phyloP scores from a whole-genome alignment of 2,888 invertebrate species.

The Plagiodera versicolora region DNA sequence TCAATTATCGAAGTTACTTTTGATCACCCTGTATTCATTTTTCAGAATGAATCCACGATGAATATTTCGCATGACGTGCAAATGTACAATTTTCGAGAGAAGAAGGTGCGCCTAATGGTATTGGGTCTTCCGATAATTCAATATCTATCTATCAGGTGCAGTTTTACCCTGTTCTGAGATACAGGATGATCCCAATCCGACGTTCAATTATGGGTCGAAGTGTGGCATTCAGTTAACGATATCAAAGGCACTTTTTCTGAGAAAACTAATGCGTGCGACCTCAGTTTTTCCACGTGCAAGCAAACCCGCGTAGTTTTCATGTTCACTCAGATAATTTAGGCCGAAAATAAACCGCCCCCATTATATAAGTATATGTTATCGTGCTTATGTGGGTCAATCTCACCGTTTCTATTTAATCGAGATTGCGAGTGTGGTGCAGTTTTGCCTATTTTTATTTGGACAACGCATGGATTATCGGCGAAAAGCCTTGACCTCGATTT shows the following conservation, averaged over 20 bases:
- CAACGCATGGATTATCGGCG: too few relatives aligned
- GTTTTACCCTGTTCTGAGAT: too few relatives aligned
- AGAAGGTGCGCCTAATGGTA: slow-evolving; percentile 15
- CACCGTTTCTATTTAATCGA: background rate
- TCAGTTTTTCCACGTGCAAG: background rate
- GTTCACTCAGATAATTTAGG: background rate
- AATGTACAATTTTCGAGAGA: slow-evolving; percentile 6
- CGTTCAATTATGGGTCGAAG: too few relatives aligned
- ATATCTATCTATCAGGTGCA: background rate
- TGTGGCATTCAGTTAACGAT: too few relatives aligned
- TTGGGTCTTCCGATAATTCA: slow-evolving; percentile 11
- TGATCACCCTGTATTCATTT: too few relatives aligned
- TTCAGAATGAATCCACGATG: slow-evolving; percentile 6
- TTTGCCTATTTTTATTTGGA: background rate
- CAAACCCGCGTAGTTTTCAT: background rate
- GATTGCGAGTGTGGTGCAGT: background rate
- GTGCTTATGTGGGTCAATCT: background rate
- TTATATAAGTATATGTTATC: background rate
- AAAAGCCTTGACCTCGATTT: background rate
- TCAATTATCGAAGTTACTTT: too few relatives aligned
- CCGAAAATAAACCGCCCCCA: background rate
- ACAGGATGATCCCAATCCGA: too few relatives aligned
- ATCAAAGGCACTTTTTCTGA: too few relatives aligned
- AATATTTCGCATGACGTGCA: slow-evolving; percentile 11
- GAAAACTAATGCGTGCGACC: background rate